Conservation (phyloP, 1,140 invertebrate genomes). For the Lamellibrachia luymesi region DNA sequence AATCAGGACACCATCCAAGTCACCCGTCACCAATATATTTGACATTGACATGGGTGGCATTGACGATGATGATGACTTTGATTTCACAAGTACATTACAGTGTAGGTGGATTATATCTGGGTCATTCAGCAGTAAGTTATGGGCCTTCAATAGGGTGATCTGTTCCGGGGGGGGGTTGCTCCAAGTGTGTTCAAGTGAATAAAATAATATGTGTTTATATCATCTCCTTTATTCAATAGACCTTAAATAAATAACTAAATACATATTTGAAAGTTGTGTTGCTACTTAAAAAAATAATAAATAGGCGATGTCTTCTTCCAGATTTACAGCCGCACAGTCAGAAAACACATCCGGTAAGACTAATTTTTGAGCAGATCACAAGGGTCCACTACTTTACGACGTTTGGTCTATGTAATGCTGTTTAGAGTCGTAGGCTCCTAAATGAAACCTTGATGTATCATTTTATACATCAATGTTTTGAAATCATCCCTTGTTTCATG, state of each 20-base stretch:
- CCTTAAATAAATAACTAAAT: neutral
- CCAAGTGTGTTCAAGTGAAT: neutral
- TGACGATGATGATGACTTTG: slow-evolving; percentile 16
- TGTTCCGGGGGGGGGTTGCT: neutral
- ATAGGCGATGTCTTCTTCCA: neutral
- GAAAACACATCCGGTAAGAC: neutral
- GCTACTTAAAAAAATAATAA: neutral
- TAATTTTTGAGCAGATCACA: neutral
- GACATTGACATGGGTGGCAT: neutral
- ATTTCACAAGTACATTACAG: neutral
- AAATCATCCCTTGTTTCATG: too few relatives aligned
- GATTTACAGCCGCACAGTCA: neutral
- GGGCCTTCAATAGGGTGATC: neutral
- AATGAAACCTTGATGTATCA: too few relatives aligned
- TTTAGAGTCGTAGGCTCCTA: too few relatives aligned
- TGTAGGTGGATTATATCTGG: neutral
- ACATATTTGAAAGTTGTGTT: neutral
- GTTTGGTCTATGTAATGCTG: too few relatives aligned
- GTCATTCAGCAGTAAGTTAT: neutral
- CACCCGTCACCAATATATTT: neutral
- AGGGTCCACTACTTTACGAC: too few relatives aligned
- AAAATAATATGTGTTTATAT: neutral
- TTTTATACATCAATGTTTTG: too few relatives aligned
- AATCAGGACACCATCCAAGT: neutral
- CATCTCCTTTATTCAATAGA: neutral